Percentiles rank a stretch among this genome's conserved stretches.
Evolutionary conservation across 2,888 invertebrate species (phyloP).

Genomic region (Scaptomyza parva): DNA sequence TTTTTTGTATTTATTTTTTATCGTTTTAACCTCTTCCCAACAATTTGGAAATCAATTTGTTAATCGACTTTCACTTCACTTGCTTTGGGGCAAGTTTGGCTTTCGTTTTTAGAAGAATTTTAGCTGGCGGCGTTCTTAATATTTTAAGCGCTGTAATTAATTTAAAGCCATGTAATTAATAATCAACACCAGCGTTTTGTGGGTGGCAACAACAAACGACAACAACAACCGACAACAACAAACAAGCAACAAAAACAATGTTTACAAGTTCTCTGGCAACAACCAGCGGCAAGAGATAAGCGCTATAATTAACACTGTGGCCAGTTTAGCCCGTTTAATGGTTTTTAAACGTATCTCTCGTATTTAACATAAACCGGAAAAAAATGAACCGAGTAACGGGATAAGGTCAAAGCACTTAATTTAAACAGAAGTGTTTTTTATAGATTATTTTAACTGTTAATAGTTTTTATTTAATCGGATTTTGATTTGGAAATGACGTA

Average conservation of each 20-base stretch:
- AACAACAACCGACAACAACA: constrained; percentile 18
- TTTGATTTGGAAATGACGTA: too few species aligned
- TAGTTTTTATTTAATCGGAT: too few species aligned
- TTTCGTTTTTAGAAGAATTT: constrained; percentile 34
- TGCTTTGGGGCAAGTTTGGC: background rate
- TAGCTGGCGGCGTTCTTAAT: constrained; percentile 63
- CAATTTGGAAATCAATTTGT: constrained; percentile 49
- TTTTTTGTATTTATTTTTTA: background rate
- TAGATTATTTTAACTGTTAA: too few species aligned
- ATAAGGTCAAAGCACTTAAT: background rate
- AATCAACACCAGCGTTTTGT: constrained; percentile 64
- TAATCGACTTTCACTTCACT: constrained; percentile 32
- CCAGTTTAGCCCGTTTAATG: constrained; percentile 59
- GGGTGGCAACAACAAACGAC: constrained; percentile 36
- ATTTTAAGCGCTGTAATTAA: constrained; percentile 76
- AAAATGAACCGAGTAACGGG: background rate
- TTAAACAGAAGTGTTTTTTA: background rate
- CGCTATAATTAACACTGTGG: constrained; percentile 77
- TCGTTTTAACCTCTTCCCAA: constrained; percentile 4
- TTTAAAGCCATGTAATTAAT: constrained; percentile 80
- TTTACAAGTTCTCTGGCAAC: constrained; percentile 27
- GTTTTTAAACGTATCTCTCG: constrained; percentile 40
- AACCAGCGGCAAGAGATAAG: constrained; percentile 61
- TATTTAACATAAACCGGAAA: background rate
- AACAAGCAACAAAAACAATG: constrained; percentile 10